These are phyloP conservation scores for Leptinotarsa peninsularis DNA, from an alignment of 2,888 invertebrate genomes.

Conservation along the genomic window DNA sequence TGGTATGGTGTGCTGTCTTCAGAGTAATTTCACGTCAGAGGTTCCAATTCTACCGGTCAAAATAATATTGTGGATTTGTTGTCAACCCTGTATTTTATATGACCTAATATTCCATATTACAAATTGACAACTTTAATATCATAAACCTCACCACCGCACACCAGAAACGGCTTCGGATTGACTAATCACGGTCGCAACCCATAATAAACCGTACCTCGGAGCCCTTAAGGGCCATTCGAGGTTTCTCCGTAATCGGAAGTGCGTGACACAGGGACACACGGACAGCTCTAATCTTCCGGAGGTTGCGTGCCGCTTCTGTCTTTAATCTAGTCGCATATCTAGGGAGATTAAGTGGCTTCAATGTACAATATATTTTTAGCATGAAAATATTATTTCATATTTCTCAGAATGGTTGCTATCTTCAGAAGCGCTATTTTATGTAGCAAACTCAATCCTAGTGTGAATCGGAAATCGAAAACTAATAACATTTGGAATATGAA, in stretches of 20 bases:
- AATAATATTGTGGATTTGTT: no score
- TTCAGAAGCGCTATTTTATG: not conserved
- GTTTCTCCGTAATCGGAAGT: constrained; percentile 54
- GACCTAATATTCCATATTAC: constrained; percentile 34
- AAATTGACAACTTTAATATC: constrained; percentile 28
- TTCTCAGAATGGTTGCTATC: not conserved
- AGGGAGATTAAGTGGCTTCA: constrained; percentile 49
- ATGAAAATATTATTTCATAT: constrained; percentile 8
- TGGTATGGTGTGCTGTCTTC: no score
- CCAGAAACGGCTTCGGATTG: constrained; percentile 14
- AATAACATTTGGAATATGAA: no score
- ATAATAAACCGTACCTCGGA: not conserved
- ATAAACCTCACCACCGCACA: constrained; percentile 25
- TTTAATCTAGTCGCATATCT: constrained; percentile 61
- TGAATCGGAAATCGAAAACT: not conserved
- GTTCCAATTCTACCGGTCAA: no score
- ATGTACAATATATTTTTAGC: constrained; percentile 21
- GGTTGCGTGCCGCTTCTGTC: constrained; percentile 58
- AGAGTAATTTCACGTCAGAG: no score
- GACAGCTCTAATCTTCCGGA: constrained; percentile 64
- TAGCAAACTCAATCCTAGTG: not conserved
- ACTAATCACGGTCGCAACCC: constrained; percentile 17
- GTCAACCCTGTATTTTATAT: constrained; percentile 4
- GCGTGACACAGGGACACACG: constrained; percentile 61
- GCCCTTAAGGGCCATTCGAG: constrained; percentile 8